These are phyloP conservation scores for Gorsachius magnificus DNA, from an alignment of 2,797 vertebrate species.

Conservation along the genomic window DNA sequence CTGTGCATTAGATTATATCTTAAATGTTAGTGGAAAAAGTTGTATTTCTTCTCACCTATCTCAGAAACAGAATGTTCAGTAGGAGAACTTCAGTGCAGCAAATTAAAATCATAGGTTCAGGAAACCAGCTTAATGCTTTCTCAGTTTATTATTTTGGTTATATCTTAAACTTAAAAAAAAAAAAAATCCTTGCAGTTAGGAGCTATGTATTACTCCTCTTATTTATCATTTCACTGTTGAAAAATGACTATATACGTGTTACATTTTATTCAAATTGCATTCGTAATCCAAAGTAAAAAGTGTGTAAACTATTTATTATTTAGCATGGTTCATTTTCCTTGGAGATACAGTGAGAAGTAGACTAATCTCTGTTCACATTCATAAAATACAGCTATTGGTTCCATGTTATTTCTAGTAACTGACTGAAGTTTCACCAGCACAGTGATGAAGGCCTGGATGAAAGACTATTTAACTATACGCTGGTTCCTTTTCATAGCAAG, in stretches of 20 bases:
- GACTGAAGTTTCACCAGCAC: background rate
- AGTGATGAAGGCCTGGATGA: background rate
- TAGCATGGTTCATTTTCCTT: background rate
- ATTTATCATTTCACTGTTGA: slow-evolving; percentile 3
- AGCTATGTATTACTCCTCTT: background rate
- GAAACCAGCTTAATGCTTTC: background rate
- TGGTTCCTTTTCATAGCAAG: background rate
- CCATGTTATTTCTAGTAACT: background rate
- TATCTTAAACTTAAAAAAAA: background rate
- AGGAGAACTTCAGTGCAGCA: background rate
- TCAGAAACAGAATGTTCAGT: background rate
- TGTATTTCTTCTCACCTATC: background rate
- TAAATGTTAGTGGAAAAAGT: background rate
- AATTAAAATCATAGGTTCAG: background rate
- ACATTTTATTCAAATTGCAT: slow-evolving; percentile 36
- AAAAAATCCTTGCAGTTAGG: background rate
- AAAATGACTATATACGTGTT: background rate
- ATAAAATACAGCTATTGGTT: background rate
- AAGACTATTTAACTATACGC: background rate
- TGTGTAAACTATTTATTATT: slow-evolving; percentile 14
- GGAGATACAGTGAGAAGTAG: background rate
- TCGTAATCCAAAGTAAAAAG: background rate
- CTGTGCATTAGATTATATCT: background rate
- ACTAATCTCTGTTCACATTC: background rate
- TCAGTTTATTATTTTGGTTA: background rate